These are phyloP conservation scores for Brachypterus glaber DNA, from an alignment of 2,888 invertebrate species.

Conservation along the genomic window DNA sequence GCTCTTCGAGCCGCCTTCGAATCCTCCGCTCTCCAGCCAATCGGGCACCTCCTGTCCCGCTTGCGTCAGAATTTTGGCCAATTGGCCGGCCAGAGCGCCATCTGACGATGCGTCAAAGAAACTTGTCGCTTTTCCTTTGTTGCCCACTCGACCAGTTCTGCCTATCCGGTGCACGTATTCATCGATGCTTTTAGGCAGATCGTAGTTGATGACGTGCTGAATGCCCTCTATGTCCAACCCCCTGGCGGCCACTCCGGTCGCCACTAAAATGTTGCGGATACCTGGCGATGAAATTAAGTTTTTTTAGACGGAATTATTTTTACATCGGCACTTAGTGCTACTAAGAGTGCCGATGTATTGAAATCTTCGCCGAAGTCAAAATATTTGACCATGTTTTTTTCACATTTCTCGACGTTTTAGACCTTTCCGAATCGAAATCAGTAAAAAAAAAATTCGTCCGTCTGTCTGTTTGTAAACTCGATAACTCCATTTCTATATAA, in stretches of 20 bases:
- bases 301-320: no score
- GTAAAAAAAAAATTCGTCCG: no score
- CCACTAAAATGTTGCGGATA: constrained; percentile 71
- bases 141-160: constrained; percentile 84
- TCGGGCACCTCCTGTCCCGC: constrained; percentile 67
- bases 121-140: constrained; percentile 77
- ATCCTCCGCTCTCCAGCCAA: constrained; percentile 52
- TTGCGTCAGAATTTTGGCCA: constrained; percentile 66
- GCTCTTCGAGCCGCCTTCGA: constrained; percentile 41
- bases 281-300: no score
- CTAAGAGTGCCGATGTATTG: no score
- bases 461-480: no score
- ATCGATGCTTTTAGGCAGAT: constrained; percentile 80
- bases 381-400: no score
- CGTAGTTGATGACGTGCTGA: constrained; percentile 84
- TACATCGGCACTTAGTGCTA: no score
- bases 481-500: no score
- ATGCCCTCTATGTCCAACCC: constrained; percentile 86
- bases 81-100: constrained; percentile 47
- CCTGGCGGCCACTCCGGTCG: constrained; percentile 90
- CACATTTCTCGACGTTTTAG: no score
- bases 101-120: constrained; percentile 65
- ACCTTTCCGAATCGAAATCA: no score
- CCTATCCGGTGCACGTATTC: constrained; percentile 95
- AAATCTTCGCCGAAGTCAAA: no score